phyloP scores from a whole-genome alignment of 2,888 invertebrate species.

The Eueremaeus valkanovi region DNA sequence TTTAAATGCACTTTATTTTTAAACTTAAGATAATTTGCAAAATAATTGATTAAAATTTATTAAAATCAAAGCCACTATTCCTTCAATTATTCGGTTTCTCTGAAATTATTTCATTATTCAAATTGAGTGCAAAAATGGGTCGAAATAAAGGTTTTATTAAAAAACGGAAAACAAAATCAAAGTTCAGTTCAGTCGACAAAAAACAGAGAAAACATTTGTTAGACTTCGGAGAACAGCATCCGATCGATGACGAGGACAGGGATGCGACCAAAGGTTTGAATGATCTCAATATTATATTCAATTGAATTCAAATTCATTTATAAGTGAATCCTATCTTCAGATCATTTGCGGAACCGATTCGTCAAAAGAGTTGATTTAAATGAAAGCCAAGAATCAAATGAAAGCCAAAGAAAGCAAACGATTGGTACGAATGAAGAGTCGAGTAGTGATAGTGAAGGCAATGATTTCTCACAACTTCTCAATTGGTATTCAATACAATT shows the following conservation, averaged over 20 bases:
- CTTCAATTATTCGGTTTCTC: too few relatives aligned
- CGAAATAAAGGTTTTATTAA: neutral
- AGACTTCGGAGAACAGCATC: constrained; percentile 35
- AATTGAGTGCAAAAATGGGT: neutral
- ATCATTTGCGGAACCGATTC: neutral
- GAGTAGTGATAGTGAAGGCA: neutral
- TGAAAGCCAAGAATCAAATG: neutral
- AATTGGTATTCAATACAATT: constrained; percentile 2
- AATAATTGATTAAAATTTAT: too few relatives aligned
- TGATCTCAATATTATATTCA: neutral
- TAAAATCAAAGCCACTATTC: too few relatives aligned
- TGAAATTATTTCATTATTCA: too few relatives aligned
- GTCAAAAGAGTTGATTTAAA: constrained; percentile 32
- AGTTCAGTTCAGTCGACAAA: neutral
- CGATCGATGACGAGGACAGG: constrained; percentile 6
- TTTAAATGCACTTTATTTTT: too few relatives aligned
- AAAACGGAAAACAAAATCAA: neutral
- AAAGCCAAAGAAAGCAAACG: neutral
- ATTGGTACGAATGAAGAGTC: neutral
- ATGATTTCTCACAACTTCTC: constrained; percentile 2
- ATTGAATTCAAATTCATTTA: neutral
- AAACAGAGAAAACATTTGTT: constrained; percentile 33
- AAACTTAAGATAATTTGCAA: too few relatives aligned
- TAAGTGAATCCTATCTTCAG: too few relatives aligned
- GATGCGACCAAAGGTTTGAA: neutral